Base-by-base conservation (phyloP, 2,113 vertebrate genomes). In the Rhea americana region DNA sequence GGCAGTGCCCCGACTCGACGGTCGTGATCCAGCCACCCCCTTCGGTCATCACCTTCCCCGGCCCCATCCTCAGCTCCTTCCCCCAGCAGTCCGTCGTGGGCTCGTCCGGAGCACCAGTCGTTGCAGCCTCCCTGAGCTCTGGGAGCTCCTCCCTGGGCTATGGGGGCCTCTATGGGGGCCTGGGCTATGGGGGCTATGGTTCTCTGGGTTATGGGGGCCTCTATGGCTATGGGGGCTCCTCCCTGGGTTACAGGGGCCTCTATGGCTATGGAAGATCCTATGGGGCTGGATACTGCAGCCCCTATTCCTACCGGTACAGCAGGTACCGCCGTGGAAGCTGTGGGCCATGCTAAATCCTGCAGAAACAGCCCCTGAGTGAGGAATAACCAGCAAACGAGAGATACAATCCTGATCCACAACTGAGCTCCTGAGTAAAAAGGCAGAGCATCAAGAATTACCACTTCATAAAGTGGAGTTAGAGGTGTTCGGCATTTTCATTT, bases 61-160 rank as follows among this genome's bases (percentile, higher is more conserved):
- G 95, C 1, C 93, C 95, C 93, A 95, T 96, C 83, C 94, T 95
- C 86, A 96, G 93, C 91, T 94, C 94, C 80, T 96, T 90, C 93
- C 95, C 95, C 0, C 95, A 95, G 50, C 5, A 45, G 13, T 50
- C 92, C 0, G 28, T 79, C 9, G 91, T 89, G 76, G 88, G 81
- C 26, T 95, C 93, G 6, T 35, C 88, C 7, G 91, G 76, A 78
- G 84, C 61, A 0, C 87, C 91, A 1, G 0, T 35, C 7, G 2
- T 90, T 1, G 76, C 17, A 45, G 18, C 35, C 18, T 62, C 50
- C 63, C 32, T 28, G 11, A 66, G 51, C 1, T 67, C 3, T 28
- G 58, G 87, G 1, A 32, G 58, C 0, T 66, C 9, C 41, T 3
- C 87, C 1, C 72, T 15, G 2, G 66, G 24, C 21, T 63, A 6